These are phyloP conservation scores for Tapirus terrestris DNA, from an alignment of 2,113 vertebrate genomes.

Conservation along the genomic window DNA sequence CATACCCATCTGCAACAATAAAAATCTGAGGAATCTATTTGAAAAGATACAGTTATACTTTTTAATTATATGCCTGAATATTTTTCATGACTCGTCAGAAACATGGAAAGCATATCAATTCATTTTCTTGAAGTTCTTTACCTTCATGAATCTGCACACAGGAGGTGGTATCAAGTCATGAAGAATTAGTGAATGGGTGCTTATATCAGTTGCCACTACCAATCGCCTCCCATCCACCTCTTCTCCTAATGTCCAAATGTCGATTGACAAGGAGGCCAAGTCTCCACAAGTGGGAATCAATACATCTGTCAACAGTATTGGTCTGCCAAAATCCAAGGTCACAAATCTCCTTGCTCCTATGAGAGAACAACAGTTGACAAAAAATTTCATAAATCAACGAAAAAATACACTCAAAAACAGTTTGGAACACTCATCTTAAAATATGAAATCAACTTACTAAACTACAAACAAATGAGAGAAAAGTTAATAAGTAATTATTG, in stretches of 20 bases:
- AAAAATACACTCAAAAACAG: conserved; percentile 21
- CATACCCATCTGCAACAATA: neutral
- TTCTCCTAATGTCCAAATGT: conserved; percentile 99
- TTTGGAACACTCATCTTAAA: neutral
- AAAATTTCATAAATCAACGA: neutral
- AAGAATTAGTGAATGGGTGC: conserved; percentile 97
- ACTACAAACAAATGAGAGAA: neutral
- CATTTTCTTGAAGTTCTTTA: conserved; percentile 78
- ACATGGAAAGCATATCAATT: neutral
- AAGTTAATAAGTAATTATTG: neutral
- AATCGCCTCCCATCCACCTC: conserved; percentile 97
- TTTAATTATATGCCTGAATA: neutral
- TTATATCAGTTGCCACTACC: conserved; percentile 98
- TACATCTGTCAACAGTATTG: conserved; percentile 95
- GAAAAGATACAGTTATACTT: neutral
- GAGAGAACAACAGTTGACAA: neutral
- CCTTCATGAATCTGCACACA: conserved; percentile 99
- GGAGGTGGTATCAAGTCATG: conserved; percentile 97
- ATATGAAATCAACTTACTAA: conserved; percentile 19
- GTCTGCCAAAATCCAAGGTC: conserved; percentile 97
- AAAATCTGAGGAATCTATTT: conserved; percentile 8
- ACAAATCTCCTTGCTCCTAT: conserved; percentile 97
- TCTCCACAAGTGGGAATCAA: conserved; percentile 98
- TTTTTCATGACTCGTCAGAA: conserved; percentile 15
- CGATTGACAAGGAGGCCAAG: conserved; percentile 97